Evolutionary conservation across 2,888 invertebrate species (phyloP), one percentile per base, ranked within the genome.

Genomic region (Neocrepidodera transversa): DNA sequence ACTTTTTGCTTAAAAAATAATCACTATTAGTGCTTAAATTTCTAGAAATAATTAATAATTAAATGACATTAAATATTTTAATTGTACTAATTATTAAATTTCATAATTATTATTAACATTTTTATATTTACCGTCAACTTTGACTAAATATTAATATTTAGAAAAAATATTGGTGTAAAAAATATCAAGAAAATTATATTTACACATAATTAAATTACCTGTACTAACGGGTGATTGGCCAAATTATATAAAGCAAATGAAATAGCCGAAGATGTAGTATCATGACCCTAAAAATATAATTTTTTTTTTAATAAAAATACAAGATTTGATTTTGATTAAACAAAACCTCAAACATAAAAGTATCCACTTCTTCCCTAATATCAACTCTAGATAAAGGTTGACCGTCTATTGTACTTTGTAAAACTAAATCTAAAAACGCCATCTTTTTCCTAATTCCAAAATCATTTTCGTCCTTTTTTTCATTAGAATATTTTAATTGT

Each of bases 311-410:
- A 7, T 10, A 42, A 42, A 18, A 18, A 16, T 17, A 10, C 17
- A 18, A 18, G 2, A 16, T 18, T 18, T 20, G 13, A 8, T 30
- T 30, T 10, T 10, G 30, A 30, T 10, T 2, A 30, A 5, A n/a
- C n/a, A n/a, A n/a, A n/a, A 86, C 86, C 78, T 85, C 88, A 74
- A 89, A 89, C 85, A 89, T 86, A 65, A 89, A 89, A 0, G 89
- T 89, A 66, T 88, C 86, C 0, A 88, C 87, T 78, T 89, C 87
- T 73, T 88, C 87, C 54, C 86, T 81, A 28, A 89, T 82, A 63
- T 85, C 84, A 28, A 83, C 73, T 63, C 85, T 83, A n/a, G 82
- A 82, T 40, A 89, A 77, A 8, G 82, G 83, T 59, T 82, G 76
- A 1, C 85, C 86, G 66, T 86, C 83, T 5, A 84, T 81, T 64